A percentile compares a stretch with the other conserved stretches of the same genome.
Conservation (phyloP, 2,113 vertebrate genomes). For the Gobio gobio region DNA sequence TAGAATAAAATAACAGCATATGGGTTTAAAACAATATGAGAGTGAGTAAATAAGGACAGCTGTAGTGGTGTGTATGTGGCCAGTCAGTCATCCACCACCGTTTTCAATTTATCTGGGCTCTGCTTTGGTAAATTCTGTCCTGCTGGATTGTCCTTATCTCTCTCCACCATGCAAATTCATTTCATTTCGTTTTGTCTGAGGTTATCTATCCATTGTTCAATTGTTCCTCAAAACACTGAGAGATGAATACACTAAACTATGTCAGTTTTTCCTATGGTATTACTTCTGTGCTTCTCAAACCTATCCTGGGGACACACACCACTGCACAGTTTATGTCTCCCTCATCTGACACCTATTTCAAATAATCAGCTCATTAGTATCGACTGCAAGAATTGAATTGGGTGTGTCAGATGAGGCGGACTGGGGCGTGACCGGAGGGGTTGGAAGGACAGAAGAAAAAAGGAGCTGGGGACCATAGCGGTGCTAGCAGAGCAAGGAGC, state of each 20-base stretch:
- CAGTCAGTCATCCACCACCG: background rate
- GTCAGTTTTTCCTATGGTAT: background rate
- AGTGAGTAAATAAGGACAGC: background rate
- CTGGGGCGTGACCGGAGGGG: too few relatives aligned
- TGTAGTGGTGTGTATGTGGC: background rate
- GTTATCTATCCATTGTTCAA: background rate
- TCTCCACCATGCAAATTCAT: slow-evolving; percentile 16
- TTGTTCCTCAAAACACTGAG: background rate
- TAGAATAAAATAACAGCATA: background rate
- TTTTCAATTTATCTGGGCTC: slow-evolving; percentile 6
- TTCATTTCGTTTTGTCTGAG: background rate
- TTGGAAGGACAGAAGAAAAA: too few relatives aligned
- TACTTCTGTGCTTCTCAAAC: background rate
- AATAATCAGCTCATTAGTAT: too few relatives aligned
- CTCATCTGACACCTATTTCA: too few relatives aligned
- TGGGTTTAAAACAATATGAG: background rate
- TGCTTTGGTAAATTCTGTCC: slow-evolving; percentile 6
- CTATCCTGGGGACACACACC: too few relatives aligned
- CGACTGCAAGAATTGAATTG: too few relatives aligned
- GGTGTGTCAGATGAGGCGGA: too few relatives aligned
- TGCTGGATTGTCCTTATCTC: slow-evolving; percentile 27
- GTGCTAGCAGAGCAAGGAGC: too few relatives aligned
- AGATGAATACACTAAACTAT: background rate
- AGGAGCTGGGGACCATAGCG: too few relatives aligned
- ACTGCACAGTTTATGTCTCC: too few relatives aligned